Percentiles rank a stretch among this genome's conserved stretches.
Conservation (phyloP, 2,113 vertebrate species). For the Boleophthalmus pectinirostris region DNA sequence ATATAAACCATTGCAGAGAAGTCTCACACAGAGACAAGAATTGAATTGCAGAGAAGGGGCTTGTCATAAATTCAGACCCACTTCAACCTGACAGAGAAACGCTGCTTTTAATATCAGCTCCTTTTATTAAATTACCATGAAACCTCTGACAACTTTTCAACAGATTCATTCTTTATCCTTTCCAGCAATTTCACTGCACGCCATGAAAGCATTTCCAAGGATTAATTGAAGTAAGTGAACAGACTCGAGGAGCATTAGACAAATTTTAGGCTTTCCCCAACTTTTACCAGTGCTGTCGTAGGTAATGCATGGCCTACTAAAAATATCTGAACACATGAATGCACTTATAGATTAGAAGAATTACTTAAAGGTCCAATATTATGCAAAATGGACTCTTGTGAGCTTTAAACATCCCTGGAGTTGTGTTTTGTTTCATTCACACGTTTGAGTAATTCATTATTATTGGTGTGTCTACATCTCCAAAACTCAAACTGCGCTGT, state of each 20-base stretch:
- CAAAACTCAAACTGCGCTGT: no score
- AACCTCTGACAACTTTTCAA: constrained; percentile 12
- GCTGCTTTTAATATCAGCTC: constrained; percentile 2
- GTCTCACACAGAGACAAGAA: constrained; percentile 10
- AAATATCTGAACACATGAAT: constrained; percentile 1
- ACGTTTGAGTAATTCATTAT: no score
- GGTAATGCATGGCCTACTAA: constrained; percentile 22
- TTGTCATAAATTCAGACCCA: not conserved
- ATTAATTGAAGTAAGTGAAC: constrained; percentile 7
- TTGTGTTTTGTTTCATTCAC: no score
- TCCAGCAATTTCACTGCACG: not conserved
- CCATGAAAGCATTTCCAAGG: constrained; percentile 11
- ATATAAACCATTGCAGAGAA: constrained; percentile 24
- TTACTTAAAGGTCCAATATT: no score
- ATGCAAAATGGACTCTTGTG: no score
- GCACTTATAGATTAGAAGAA: not conserved
- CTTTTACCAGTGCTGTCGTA: constrained; percentile 20
- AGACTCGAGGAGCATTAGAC: not conserved
- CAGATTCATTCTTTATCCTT: not conserved
- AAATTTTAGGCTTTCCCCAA: not conserved
- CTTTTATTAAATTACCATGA: not conserved
- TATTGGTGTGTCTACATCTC: no score
- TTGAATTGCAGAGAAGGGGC: not conserved
- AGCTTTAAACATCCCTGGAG: no score
- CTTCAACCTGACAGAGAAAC: not conserved